Conservation (phyloP, 2,113 vertebrate species). For the Neolamprologus sp. region DNA sequence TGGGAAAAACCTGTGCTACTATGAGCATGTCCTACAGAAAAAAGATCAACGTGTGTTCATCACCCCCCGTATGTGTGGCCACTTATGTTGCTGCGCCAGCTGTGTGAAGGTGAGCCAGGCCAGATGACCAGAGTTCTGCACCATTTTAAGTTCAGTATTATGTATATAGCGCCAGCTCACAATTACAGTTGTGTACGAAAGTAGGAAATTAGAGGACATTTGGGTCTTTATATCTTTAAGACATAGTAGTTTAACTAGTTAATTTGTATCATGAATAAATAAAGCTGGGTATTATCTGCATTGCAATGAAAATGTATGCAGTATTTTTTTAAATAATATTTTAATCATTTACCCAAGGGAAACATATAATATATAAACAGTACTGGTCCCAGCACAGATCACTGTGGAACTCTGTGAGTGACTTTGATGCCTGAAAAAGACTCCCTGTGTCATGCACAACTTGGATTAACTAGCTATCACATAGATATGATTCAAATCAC, state of each 20-base stretch:
- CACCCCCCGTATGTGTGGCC: conserved; percentile 77
- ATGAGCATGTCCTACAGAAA: conserved; percentile 66
- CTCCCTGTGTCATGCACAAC: neutral
- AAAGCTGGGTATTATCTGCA: neutral
- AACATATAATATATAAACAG: neutral
- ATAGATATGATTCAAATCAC: neutral
- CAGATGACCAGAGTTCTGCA: neutral
- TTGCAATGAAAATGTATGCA: neutral
- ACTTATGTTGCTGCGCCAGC: conserved; percentile 79
- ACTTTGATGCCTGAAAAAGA: neutral
- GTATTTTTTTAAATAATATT: neutral
- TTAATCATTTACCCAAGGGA: neutral
- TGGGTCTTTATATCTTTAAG: neutral
- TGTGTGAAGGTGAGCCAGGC: conserved; percentile 74
- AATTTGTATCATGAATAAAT: neutral
- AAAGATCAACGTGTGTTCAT: conserved; percentile 69
- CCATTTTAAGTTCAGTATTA: neutral
- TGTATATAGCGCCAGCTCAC: neutral
- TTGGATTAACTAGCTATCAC: neutral
- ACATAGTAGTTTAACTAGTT: neutral
- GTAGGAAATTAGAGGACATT: neutral
- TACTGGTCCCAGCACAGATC: too few species aligned
- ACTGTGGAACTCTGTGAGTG: neutral
- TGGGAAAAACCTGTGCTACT: conserved; percentile 84
- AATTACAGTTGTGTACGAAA: neutral